Conservation (phyloP, 1,140 invertebrate species). For the Neodiprion lecontei region DNA sequence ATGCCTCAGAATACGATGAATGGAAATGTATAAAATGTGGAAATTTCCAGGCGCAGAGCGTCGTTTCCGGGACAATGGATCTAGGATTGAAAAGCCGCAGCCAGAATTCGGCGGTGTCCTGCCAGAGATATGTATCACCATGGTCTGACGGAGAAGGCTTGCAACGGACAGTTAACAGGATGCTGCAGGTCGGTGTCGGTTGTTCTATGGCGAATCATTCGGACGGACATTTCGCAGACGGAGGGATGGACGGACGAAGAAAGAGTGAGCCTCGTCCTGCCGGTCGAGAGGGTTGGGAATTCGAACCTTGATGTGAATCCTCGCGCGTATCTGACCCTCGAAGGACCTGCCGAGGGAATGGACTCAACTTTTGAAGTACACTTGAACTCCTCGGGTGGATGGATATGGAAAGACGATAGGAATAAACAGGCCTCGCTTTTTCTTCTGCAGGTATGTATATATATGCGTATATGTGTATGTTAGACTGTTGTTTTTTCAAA, state of each 20-base stretch:
- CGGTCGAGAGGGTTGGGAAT: not conserved
- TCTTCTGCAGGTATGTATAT: not conserved
- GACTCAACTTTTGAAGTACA: slow-evolving; percentile 9
- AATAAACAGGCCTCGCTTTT: slow-evolving; percentile 8
- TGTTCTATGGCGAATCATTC: not conserved
- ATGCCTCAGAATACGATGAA: no score
- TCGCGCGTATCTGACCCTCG: not conserved
- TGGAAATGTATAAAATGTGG: no score
- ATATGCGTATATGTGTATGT: not conserved
- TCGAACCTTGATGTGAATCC: not conserved
- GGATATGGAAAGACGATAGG: not conserved
- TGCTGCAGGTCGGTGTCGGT: not conserved
- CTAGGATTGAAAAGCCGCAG: no score
- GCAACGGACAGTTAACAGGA: not conserved
- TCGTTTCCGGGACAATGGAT: not conserved
- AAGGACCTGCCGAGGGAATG: not conserved
- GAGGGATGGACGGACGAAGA: not conserved
- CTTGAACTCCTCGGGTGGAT: not conserved
- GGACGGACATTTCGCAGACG: not conserved
- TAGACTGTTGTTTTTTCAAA: not conserved
- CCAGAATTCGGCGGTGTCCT: no score
- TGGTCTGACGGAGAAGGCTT: not conserved
- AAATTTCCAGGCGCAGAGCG: no score
- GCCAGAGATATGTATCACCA: not conserved
- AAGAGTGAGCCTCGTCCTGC: not conserved